A percentile compares a stretch with the other conserved stretches of the same genome.
Conservation (phyloP, 1,140 invertebrate genomes). For the Philaenus spumarius region DNA sequence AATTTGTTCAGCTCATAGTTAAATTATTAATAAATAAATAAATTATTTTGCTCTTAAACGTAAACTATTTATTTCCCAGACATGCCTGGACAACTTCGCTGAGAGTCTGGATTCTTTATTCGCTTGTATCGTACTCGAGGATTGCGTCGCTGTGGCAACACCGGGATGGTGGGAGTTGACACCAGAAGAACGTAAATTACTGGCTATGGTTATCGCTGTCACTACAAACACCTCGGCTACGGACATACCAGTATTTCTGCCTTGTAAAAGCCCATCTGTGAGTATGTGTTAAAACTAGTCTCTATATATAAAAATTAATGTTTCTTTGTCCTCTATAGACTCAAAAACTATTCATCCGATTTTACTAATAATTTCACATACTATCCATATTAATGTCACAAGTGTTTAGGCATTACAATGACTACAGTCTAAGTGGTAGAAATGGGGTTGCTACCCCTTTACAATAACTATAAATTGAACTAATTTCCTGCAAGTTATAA, state of each 20-base stretch:
- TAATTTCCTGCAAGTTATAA: too few species aligned
- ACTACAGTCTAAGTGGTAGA: too few species aligned
- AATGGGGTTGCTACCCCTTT: too few species aligned
- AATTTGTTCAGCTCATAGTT: neutral
- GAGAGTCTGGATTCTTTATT: constrained; percentile 69
- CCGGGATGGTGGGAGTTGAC: constrained; percentile 70
- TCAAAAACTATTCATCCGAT: too few species aligned
- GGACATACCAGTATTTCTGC: constrained; percentile 75
- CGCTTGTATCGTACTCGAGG: constrained; percentile 69
- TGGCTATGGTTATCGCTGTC: constrained; percentile 56
- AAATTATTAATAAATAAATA: neutral
- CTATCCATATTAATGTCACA: too few species aligned
- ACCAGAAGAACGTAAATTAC: constrained; percentile 62
- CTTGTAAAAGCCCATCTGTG: constrained; percentile 74
- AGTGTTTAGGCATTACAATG: too few species aligned
- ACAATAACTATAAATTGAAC: too few species aligned
- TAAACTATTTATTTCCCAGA: constrained; percentile 45
- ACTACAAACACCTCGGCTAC: constrained; percentile 56
- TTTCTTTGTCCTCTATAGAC: too few species aligned
- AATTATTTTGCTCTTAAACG: constrained; percentile 3
- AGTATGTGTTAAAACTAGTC: too few species aligned
- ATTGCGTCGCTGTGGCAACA: constrained; percentile 67
- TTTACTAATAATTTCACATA: too few species aligned
- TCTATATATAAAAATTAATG: too few species aligned
- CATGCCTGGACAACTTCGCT: constrained; percentile 63